A percentile compares a stretch with the other conserved stretches of the same genome.
These are phyloP conservation scores for Mechanitis messenoides DNA, from an alignment of 2,888 invertebrate species.

Conservation along the genomic window DNA sequence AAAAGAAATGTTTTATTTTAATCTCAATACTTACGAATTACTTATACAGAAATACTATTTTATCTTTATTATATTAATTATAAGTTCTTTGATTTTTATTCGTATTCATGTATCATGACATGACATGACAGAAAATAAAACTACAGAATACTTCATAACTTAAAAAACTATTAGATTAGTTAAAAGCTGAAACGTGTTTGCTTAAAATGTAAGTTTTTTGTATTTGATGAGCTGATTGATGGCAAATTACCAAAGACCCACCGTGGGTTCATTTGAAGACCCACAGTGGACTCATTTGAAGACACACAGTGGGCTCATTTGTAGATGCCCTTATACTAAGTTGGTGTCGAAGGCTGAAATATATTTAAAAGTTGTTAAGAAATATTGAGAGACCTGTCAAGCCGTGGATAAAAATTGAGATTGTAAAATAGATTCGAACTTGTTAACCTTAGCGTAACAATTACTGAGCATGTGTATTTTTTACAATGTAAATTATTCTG, in stretches of 20 bases:
- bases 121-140: too few species aligned
- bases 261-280: not conserved
- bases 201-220: constrained; percentile 5
- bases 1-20: constrained; percentile 6
- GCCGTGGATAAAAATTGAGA: constrained; percentile 33
- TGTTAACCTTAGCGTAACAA: constrained; percentile 65
- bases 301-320: not conserved
- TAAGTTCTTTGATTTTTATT: too few species aligned
- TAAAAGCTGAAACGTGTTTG: not conserved
- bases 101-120: too few species aligned
- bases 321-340: constrained; percentile 2
- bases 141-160: too few species aligned
- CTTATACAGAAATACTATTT: too few species aligned
- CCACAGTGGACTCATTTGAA: not conserved
- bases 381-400: constrained; percentile 6
- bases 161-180: not conserved
- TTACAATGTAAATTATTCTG: constrained; percentile 77
- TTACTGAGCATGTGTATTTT: constrained; percentile 73
- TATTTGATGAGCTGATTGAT: not conserved
- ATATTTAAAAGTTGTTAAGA: constrained; percentile 7
- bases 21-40: too few species aligned
- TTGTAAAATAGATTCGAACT: constrained; percentile 61
- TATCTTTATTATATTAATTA: too few species aligned
- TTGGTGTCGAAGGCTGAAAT: constrained; percentile 13
- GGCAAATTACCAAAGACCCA: not conserved